Evolutionary conservation across 2,888 invertebrate genomes (phyloP), one percentile per base, ranked within the genome.

Genomic region (Julus scanicus): DNA sequence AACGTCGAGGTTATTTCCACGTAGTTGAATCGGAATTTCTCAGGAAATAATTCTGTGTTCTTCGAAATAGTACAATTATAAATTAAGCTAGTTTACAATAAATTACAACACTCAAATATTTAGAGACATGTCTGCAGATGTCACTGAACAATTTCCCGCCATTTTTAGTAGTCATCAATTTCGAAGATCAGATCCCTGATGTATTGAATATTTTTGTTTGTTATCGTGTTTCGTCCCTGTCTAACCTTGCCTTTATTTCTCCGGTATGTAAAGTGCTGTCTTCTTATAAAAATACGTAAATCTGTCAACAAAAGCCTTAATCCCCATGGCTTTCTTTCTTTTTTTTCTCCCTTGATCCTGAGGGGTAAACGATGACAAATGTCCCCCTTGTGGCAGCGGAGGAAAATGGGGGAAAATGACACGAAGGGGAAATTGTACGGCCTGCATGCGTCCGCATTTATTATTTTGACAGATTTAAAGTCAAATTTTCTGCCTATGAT

Each of bases 181-280:
- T 71, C 2, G 71, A 53, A 53, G 13, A 53, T 53, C 29, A 29
- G 8, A 29, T 20, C 71, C 29, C 29, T 11, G n/a, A 71, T n/a
- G 20, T 29, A 0, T 29, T 63, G 63, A 63, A 63, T n/a, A n/a
- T n/a, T 63, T 17, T 71, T 29, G 20, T 29, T 29, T 71, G 20
- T 71, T 71, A 71, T 71, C 8, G 71, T 5, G 29, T 71, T 71
- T 20, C 29, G 71, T 29, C 63, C 63, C 63, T 63, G 63, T n/a
- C 6, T 6, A 63, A 63, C 63, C 63, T 63, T 63, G 63, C n/a
- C 63, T n/a, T 71, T 71, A 71, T 71, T 71, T 29, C 29, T 71
- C 71, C 9, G 71, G 71, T 71, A 71, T 71, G 71, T 71, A 71
- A 11, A 71, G 71, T 71, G 71, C 71, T 29, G 71, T n/a, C 71